Percentiles rank a stretch among this genome's conserved stretches.
Conservation (phyloP, 2,888 invertebrate species). For the Serrognathus titanus region DNA sequence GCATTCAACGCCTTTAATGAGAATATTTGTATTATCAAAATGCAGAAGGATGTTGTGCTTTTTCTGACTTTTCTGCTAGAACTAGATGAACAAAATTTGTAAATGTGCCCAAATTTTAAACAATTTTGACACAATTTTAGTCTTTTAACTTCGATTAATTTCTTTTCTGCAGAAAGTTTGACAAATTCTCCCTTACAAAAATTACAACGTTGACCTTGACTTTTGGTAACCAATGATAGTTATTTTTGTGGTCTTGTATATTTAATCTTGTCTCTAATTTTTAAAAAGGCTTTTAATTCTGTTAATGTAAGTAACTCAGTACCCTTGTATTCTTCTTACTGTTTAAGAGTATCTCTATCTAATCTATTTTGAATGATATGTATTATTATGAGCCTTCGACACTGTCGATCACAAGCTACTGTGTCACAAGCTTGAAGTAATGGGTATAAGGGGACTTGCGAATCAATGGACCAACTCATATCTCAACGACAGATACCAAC, state of each 20-base stretch:
- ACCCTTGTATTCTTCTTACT: background rate
- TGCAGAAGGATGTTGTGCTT: constrained; percentile 4
- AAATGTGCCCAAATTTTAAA: background rate
- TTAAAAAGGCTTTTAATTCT: constrained; percentile 1
- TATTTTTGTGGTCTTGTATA: too few species aligned
- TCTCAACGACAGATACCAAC: too few species aligned
- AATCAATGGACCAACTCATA: too few species aligned
- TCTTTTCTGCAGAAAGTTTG: background rate
- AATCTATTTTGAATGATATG: background rate
- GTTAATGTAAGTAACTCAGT: background rate
- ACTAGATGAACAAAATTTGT: background rate
- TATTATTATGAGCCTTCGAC: too few species aligned
- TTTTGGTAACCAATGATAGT: background rate
- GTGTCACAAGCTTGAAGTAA: too few species aligned
- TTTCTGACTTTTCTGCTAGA: constrained; percentile 1
- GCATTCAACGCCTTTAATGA: background rate
- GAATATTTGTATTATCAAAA: background rate
- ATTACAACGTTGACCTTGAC: background rate
- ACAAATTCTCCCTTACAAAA: constrained; percentile 4
- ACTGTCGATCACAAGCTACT: too few species aligned
- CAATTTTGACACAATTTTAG: constrained; percentile 3
- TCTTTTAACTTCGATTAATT: background rate
- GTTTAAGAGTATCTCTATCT: background rate
- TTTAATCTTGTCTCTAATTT: too few species aligned
- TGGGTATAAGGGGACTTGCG: too few species aligned